These are phyloP conservation scores for Ceyx melanurus DNA, from an alignment of 2,113 vertebrate genomes.

Conservation along the genomic window DNA sequence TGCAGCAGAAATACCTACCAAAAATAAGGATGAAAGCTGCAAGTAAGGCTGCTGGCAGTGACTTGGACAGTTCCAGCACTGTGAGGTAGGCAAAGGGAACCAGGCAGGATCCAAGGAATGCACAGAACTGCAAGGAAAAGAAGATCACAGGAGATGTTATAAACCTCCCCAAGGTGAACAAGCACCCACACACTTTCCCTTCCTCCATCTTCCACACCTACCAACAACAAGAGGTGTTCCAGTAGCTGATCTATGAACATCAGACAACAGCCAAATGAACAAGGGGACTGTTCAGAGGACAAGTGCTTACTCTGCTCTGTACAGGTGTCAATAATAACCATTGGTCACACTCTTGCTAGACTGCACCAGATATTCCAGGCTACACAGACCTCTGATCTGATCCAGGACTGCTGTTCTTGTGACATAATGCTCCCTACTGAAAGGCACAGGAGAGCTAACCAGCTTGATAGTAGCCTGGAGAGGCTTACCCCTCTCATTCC, in stretches of 20 bases:
- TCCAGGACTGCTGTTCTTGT: background rate
- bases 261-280: background rate
- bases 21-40: conserved; percentile 87
- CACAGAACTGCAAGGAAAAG: conserved; percentile 85
- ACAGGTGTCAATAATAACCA: background rate
- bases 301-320: background rate
- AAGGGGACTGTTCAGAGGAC: background rate
- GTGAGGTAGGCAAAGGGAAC: conserved; percentile 89
- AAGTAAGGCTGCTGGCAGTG: conserved; percentile 84
- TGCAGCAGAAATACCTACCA: conserved; percentile 78
- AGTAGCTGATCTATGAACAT: background rate
- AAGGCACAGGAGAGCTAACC: background rate
- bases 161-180: background rate
- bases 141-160: background rate
- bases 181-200: background rate
- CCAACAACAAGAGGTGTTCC: background rate
- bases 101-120: conserved; percentile 87
- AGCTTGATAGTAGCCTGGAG: background rate
- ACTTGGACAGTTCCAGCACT: conserved; percentile 87
- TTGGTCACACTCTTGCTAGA: background rate
- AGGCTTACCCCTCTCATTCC: conserved; percentile 96
- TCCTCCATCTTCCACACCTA: background rate
- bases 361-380: background rate
- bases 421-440: background rate
- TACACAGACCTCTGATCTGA: background rate